A percentile compares a stretch with the other conserved stretches of the same genome.
Evolutionary conservation across 2,113 vertebrate species (phyloP).

Genomic region (Syrrhaptes paradoxus): DNA sequence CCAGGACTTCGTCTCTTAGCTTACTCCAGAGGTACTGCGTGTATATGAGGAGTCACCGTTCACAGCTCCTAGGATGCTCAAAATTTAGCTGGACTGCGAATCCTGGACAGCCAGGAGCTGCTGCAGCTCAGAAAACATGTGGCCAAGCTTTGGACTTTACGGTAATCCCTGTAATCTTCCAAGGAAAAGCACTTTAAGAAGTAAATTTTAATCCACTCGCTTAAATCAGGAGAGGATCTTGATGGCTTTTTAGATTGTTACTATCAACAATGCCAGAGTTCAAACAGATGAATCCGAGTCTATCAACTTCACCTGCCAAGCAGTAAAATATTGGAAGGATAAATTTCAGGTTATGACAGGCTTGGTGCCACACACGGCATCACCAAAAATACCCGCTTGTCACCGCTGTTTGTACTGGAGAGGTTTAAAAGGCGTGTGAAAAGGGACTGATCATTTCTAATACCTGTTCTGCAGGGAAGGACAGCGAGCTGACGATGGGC

Average conservation of each 20-base stretch:
- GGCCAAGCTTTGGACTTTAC: not conserved
- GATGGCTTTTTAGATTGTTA: not conserved
- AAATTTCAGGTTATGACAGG: not conserved
- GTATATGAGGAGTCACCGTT: not conserved
- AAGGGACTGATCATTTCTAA: not conserved
- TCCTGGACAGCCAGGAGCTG: not conserved
- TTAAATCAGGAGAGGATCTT: not conserved
- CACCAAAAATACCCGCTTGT: not conserved
- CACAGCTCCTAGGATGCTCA: not conserved
- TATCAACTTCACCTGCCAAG: not conserved
- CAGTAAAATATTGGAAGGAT: not conserved
- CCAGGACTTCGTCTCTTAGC: not conserved
- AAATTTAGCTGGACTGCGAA: not conserved
- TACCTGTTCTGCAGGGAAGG: not conserved
- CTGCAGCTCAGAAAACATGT: not conserved
- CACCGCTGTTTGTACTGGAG: not conserved
- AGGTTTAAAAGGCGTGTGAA: not conserved
- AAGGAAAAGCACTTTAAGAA: constrained; percentile 4
- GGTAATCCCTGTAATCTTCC: constrained; percentile 18
- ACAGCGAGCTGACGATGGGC: not conserved
- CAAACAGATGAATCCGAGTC: not conserved
- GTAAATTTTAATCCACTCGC: constrained; percentile 18
- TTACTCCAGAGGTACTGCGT: not conserved
- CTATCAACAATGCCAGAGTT: not conserved
- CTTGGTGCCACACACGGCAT: not conserved